Evolutionary conservation across 2,797 vertebrate species (phyloP).

Genomic region (Nothura maculosa): DNA sequence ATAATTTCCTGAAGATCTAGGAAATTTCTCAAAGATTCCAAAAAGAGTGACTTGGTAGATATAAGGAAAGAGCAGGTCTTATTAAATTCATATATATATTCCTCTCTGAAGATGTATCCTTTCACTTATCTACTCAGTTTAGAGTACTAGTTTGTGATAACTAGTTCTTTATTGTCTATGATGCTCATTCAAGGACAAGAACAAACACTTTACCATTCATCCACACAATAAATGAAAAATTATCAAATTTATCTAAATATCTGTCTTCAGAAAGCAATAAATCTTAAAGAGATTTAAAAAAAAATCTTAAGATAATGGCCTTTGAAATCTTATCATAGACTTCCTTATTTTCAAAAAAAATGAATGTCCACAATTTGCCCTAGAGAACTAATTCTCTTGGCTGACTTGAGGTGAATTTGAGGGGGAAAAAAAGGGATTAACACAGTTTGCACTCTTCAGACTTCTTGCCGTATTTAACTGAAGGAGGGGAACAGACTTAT

Average conservation of each 20-base stretch:
- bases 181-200: background rate
- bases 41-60: background rate
- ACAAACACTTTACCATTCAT: background rate
- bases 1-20: background rate
- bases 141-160: background rate
- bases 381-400: background rate
- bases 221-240: background rate
- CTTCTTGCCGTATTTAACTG: background rate
- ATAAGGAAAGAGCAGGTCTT: background rate
- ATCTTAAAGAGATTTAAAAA: background rate
- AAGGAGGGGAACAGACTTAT: background rate
- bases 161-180: background rate
- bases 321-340: background rate
- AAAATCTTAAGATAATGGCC: background rate
- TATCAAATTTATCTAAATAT: background rate
- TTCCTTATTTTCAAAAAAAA: background rate
- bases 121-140: background rate
- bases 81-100: background rate
- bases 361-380: background rate
- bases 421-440: background rate
- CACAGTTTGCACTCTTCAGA: rapidly evolving
- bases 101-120: background rate
- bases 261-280: background rate
- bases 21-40: background rate
- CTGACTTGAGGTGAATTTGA: background rate